Percentiles rank a stretch among this genome's conserved stretches.
These are phyloP conservation scores for Microctenopoma lineatum DNA, from an alignment of 2,797 vertebrate species.

Conservation along the genomic window DNA sequence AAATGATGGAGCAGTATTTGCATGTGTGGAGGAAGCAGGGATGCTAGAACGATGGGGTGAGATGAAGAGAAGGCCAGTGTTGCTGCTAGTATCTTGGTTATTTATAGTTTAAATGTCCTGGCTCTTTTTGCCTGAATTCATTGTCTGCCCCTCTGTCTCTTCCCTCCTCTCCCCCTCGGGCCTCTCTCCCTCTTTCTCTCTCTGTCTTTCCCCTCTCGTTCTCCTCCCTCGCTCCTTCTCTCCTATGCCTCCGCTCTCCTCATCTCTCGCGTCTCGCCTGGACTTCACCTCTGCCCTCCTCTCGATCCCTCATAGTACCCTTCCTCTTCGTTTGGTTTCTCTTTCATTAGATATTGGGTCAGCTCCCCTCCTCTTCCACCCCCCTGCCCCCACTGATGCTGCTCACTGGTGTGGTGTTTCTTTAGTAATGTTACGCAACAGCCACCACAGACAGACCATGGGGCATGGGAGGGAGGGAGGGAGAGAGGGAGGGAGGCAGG, in stretches of 20 bases:
- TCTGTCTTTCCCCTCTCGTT: constrained; percentile 1
- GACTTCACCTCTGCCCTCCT: constrained; percentile 29
- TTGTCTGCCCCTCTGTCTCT: constrained; percentile 57
- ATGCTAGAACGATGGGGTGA: constrained; percentile 18
- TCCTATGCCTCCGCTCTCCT: constrained; percentile 16
- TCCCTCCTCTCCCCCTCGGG: constrained; percentile 17
- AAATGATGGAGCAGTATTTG: neutral
- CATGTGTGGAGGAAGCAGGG: constrained; percentile 14
- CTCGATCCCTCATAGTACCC: neutral
- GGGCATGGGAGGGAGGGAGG: constrained; percentile 20
- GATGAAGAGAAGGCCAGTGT: constrained; percentile 39
- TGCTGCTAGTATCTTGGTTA: constrained; percentile 65
- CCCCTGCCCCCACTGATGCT: constrained; percentile 4
- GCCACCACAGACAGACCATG: constrained; percentile 61
- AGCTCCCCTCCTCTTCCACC: constrained; percentile 13
- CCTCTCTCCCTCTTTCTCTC: neutral
- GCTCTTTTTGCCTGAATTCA: constrained; percentile 68
- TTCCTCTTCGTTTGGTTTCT: neutral
- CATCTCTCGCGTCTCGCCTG: constrained; percentile 9
- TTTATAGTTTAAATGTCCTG: constrained; percentile 71
- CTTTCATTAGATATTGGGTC: constrained; percentile 71
- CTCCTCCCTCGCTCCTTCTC: neutral
- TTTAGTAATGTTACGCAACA: constrained; percentile 77
- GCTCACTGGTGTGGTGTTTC: constrained; percentile 58
- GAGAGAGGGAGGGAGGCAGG: neutral